Conservation (phyloP, 1,140 invertebrate species). For the Antheraea mylitta region DNA sequence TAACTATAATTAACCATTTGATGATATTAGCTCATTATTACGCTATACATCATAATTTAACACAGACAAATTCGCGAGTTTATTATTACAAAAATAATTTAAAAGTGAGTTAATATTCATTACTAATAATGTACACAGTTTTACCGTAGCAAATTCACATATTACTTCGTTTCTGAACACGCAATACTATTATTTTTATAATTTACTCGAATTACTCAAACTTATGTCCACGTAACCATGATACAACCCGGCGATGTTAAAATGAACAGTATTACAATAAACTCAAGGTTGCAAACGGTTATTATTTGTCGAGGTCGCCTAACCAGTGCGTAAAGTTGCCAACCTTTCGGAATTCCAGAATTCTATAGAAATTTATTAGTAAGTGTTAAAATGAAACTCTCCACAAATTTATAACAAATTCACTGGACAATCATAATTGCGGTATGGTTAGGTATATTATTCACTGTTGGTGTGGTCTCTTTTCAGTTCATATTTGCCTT, state of each 20-base stretch:
- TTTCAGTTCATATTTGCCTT: too few relatives aligned
- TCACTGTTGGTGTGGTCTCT: background rate
- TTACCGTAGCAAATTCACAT: background rate
- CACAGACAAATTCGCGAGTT: too few relatives aligned
- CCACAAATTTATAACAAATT: background rate
- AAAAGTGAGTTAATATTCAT: too few relatives aligned
- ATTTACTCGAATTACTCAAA: conserved; percentile 44
- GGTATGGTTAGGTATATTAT: background rate
- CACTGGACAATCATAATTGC: background rate
- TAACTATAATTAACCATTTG: too few relatives aligned
- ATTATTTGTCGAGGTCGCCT: conserved; percentile 31
- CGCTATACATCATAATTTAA: too few relatives aligned
- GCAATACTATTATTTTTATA: conserved; percentile 62
- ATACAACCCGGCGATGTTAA: conserved; percentile 5
- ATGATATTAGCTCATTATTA: too few relatives aligned
- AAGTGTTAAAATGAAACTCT: background rate
- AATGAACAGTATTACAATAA: conserved; percentile 15
- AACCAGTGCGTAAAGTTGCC: conserved; percentile 16
- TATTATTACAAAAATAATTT: too few relatives aligned
- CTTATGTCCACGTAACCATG: conserved; percentile 45
- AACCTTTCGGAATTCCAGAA: background rate
- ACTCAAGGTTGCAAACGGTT: conserved; percentile 42
- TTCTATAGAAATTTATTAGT: background rate
- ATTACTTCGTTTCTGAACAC: conserved; percentile 42
- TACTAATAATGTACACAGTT: background rate